phyloP scores from a whole-genome alignment of 2,888 invertebrate species.

The Caenorhabditis angaria region DNA sequence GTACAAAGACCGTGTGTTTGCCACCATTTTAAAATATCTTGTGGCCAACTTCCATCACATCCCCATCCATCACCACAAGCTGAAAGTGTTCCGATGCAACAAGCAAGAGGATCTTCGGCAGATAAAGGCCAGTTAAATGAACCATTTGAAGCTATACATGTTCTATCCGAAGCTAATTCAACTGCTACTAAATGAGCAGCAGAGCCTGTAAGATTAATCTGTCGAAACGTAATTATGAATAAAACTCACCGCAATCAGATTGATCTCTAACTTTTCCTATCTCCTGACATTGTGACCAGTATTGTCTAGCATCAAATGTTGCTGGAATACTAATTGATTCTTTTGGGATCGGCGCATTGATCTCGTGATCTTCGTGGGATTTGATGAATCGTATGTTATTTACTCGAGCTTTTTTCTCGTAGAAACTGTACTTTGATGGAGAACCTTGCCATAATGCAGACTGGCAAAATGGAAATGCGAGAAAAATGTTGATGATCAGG shows the following conservation, averaged over 20 bases:
- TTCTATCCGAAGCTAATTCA: slow-evolving; percentile 33
- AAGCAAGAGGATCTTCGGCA: slow-evolving; percentile 33
- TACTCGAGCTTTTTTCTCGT: slow-evolving; percentile 24
- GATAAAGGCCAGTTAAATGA: slow-evolving; percentile 38
- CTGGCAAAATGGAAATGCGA: not conserved
- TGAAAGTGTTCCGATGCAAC: slow-evolving; percentile 32
- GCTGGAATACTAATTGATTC: slow-evolving; percentile 18
- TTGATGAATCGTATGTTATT: slow-evolving; percentile 25
- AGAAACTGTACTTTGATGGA: slow-evolving; percentile 22
- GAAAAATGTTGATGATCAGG: not conserved
- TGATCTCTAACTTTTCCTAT: slow-evolving; percentile 37
- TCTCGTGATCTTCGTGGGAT: slow-evolving; percentile 24
- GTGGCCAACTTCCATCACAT: slow-evolving; percentile 43
- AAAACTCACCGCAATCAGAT: slow-evolving; percentile 28
- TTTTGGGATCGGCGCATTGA: not conserved
- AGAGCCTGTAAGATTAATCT: slow-evolving; percentile 34
- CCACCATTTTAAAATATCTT: slow-evolving; percentile 42
- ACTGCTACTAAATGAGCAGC: slow-evolving; percentile 36
- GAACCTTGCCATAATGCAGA: slow-evolving; percentile 22
- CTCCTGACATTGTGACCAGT: slow-evolving; percentile 24
- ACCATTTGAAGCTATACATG: slow-evolving; percentile 32
- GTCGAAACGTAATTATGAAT: too few species aligned
- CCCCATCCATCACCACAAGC: slow-evolving; percentile 42
- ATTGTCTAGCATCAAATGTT: slow-evolving; percentile 22
- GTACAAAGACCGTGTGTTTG: slow-evolving; percentile 34